Percentiles rank a stretch among this genome's conserved stretches.
These are phyloP conservation scores for Nematostella vectensis DNA, from an alignment of 92 coral and sea anemone species.

Conservation along the genomic window DNA sequence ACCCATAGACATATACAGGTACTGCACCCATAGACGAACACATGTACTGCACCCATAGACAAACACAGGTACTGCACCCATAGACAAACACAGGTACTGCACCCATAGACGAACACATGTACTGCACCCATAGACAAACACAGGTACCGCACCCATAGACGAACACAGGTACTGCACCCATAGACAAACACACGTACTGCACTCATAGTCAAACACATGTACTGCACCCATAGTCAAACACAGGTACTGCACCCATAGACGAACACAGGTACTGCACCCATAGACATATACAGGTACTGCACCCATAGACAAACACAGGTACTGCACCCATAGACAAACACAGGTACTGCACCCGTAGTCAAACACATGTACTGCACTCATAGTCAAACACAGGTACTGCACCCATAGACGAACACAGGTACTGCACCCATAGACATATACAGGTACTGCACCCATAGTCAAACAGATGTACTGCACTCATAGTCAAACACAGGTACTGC, in stretches of 20 bases:
- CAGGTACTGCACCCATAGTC: conserved; percentile 64
- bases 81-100: background rate
- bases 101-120: too few relatives aligned
- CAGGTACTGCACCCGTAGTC: conserved; percentile 64
- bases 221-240: conserved; percentile 76
- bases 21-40: conserved; percentile 65
- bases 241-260: conserved; percentile 64
- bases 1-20: background rate
- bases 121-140: conserved; percentile 76
- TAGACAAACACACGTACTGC: background rate
- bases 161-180: conserved; percentile 24
- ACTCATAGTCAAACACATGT: too few relatives aligned
- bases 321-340: conserved; percentile 76
- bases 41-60: conserved; percentile 65
- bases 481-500: background rate
- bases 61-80: conserved; percentile 23
- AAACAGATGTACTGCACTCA: conserved; percentile 21
- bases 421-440: conserved; percentile 77
- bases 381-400: background rate
- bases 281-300: background rate
- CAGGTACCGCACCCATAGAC: conserved; percentile 63
- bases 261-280: conserved; percentile 24
- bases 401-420: too few relatives aligned
- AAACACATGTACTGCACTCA: conserved; percentile 22
- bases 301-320: too few relatives aligned